phyloP scores from a whole-genome alignment of 2,113 vertebrate species.

The Hoplias malabaricus region DNA sequence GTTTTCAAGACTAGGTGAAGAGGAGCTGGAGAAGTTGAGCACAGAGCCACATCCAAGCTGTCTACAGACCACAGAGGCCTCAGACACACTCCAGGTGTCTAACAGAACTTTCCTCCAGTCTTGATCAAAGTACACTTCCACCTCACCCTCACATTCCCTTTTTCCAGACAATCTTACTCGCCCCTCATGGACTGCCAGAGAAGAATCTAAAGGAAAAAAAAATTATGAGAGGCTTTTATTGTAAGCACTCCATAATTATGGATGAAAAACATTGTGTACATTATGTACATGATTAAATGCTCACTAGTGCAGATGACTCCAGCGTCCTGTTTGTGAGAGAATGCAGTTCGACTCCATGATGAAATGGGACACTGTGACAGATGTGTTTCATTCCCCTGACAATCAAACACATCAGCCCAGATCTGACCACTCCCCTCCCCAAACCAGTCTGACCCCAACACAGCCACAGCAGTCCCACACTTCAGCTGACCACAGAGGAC shows the following conservation, averaged over 20 bases:
- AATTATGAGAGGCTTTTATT: too few relatives aligned
- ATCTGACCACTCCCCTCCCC: too few relatives aligned
- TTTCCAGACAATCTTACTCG: background rate
- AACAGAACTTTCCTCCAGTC: conserved; percentile 24
- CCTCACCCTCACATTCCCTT: conserved; percentile 3
- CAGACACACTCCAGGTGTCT: conserved; percentile 4
- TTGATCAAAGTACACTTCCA: conserved; percentile 15
- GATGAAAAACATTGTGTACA: too few relatives aligned
- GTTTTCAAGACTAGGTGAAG: background rate
- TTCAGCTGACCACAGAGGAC: too few relatives aligned
- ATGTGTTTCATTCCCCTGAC: too few relatives aligned
- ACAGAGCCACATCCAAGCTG: conserved; percentile 52
- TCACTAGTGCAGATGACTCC: conserved; percentile 40
- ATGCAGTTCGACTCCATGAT: too few relatives aligned
- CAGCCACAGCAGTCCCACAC: too few relatives aligned
- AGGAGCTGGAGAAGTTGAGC: background rate
- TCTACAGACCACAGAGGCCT: conserved; percentile 53
- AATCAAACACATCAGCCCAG: too few relatives aligned
- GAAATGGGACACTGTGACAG: too few relatives aligned
- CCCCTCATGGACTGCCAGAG: background rate
- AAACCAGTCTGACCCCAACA: too few relatives aligned
- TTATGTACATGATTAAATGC: too few relatives aligned
- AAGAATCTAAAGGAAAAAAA: background rate
- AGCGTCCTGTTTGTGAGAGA: conserved; percentile 24
- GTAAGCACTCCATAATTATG: too few relatives aligned